Base-by-base conservation (phyloP, 2,113 vertebrate species). In the Hyla sarda region DNA sequence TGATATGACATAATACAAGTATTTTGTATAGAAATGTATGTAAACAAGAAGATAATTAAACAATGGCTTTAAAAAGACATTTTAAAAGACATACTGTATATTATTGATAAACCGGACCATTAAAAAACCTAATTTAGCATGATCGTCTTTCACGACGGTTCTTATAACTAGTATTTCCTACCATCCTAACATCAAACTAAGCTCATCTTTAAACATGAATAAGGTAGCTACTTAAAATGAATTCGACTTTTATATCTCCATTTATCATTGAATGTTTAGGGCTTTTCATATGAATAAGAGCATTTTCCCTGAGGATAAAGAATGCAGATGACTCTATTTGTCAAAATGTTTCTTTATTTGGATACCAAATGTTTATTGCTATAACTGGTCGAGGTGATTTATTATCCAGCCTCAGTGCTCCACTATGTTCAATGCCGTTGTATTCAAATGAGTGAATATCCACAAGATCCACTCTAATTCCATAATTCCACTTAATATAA, bases 341-440 rank as follows among this genome's bases (percentile, higher is more conserved):
- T 89, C 83, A 86, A 82, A 81, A 41, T 21, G 74, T 48, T 32
- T 84, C 50, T 11, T 7, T 84, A 88, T 89, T 92, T 58, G 90
- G 67, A 21, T 90, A 88, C 83, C 89, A 19, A 71, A 32, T 90
- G 69, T 91, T 92, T 93, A 91, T 89, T 90, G 83, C 86, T 86
- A 90, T 89, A 83, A 86, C 77, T 88, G 90, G 82, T 90, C 81
- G 90, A 88, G 89, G 88, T 90, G 78, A 92, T 91, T 88, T 90
- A 92, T 89, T 89, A 80, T 72, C 65, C 78, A 88, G 85, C 87
- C 54, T 60, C 84, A 86, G 37, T 82, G 32, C 91, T 93, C 91
- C 90, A 93, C 91, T 91, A 87, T 91, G 90, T 91, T 89, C 54
- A 82, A 82, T 89, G 85, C 89, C 71, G 84, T 76, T 82, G 89